A percentile compares a stretch with the other conserved stretches of the same genome.
Evolutionary conservation across 1,140 invertebrate species (phyloP).

Genomic region (Hyles vespertilio): DNA sequence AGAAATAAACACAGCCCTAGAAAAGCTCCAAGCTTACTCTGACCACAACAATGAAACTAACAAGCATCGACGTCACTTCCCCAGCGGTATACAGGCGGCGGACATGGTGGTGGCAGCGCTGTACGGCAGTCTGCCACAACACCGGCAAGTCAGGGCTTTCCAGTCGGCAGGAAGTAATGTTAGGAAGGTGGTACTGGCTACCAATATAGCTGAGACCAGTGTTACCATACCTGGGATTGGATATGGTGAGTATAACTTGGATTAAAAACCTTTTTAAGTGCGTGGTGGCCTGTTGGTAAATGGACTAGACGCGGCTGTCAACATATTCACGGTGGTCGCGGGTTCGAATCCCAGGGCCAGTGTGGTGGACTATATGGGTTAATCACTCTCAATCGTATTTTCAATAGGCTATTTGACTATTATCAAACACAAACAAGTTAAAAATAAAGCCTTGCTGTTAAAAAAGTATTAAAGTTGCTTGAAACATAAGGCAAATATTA

Average conservation of each 20-base stretch:
- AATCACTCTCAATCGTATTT: too few relatives aligned
- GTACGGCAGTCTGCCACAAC: slow-evolving; percentile 87
- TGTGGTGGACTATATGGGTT: too few relatives aligned
- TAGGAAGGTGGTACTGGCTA: slow-evolving; percentile 95
- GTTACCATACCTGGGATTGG: slow-evolving; percentile 93
- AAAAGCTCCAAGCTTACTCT: slow-evolving; percentile 81
- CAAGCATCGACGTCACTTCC: slow-evolving; percentile 44
- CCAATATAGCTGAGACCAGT: slow-evolving; percentile 98
- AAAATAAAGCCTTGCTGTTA: too few relatives aligned
- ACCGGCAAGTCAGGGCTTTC: slow-evolving; percentile 86
- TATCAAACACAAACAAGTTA: too few relatives aligned
- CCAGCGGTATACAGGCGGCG: slow-evolving; percentile 50
- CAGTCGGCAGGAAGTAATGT: slow-evolving; percentile 44
- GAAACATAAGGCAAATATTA: too few relatives aligned
- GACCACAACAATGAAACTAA: slow-evolving; percentile 75
- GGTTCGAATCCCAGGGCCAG: too few relatives aligned
- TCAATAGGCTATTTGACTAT: too few relatives aligned
- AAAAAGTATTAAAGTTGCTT: too few relatives aligned
- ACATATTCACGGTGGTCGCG: too few relatives aligned
- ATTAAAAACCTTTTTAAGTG: too few relatives aligned
- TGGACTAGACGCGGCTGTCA: too few relatives aligned
- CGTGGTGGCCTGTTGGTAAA: too few relatives aligned
- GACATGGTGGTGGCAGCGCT: slow-evolving; percentile 91
- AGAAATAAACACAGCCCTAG: slow-evolving; percentile 87
- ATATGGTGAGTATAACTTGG: slow-evolving; percentile 79